Evolutionary conservation across 2,888 invertebrate species (phyloP).

Genomic region (Thera obeliscata): DNA sequence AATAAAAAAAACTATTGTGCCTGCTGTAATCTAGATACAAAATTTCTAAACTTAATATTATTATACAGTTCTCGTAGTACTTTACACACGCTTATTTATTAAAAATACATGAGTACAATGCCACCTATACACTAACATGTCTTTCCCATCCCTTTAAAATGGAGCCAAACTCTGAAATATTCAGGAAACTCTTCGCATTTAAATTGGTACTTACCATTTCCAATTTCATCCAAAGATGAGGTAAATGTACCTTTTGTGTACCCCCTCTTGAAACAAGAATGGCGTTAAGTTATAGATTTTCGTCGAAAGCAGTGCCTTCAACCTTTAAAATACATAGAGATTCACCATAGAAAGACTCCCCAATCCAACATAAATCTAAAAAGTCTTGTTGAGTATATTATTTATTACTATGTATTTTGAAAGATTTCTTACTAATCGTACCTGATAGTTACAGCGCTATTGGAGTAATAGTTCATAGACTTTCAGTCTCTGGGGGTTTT

Average conservation of each 20-base stretch:
- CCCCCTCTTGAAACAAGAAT: conserved; percentile 3
- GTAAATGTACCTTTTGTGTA: conserved; percentile 13
- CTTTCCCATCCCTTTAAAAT: conserved; percentile 18
- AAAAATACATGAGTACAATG: neutral
- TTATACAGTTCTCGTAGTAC: neutral
- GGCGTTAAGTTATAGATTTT: conserved; percentile 1
- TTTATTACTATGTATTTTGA: no score
- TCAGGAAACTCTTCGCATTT: conserved; percentile 34
- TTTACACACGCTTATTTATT: neutral
- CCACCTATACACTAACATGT: conserved; percentile 1
- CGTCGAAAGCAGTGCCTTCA: neutral
- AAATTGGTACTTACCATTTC: conserved; percentile 33
- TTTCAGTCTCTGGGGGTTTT: no score
- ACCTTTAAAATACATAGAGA: neutral
- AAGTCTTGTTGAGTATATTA: no score
- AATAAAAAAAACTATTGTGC: no score
- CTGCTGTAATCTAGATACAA: no score
- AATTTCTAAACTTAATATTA: no score
- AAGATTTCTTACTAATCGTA: no score
- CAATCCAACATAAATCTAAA: no score
- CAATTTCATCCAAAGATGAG: conserved; percentile 27
- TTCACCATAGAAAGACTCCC: no score
- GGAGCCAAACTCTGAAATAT: conserved; percentile 28
- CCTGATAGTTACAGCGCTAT: no score
- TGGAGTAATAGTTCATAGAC: no score